These are phyloP conservation scores for Spisula solida DNA, from an alignment of 2,888 invertebrate species.

Conservation along the genomic window DNA sequence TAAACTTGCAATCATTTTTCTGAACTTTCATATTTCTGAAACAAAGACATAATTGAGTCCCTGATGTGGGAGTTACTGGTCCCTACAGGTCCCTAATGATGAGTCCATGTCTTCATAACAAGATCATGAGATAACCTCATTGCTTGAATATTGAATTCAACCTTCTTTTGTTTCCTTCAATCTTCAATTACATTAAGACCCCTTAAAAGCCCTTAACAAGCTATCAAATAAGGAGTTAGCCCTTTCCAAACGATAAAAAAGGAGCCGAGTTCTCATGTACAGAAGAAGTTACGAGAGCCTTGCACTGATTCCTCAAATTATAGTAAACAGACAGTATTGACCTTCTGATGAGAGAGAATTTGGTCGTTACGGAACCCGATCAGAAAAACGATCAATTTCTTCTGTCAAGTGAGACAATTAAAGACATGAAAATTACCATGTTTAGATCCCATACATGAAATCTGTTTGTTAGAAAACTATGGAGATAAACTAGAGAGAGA, in stretches of 20 bases:
- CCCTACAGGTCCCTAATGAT: conserved; percentile 16
- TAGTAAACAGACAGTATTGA: neutral
- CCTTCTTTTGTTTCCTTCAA: conserved; percentile 5
- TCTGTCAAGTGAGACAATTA: conserved; percentile 4
- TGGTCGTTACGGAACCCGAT: neutral
- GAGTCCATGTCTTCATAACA: neutral
- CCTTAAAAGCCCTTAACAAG: neutral
- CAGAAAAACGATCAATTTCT: conserved; percentile 19
- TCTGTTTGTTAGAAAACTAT: conserved; percentile 10
- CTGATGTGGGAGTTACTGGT: neutral
- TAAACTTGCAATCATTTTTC: neutral
- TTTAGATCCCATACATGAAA: neutral
- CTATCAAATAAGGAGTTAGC: neutral
- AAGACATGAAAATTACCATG: neutral
- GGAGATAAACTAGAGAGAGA: neutral
- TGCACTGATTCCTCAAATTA: neutral
- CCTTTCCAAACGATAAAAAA: neutral
- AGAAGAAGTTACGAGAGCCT: neutral
- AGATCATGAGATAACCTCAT: neutral
- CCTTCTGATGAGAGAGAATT: neutral
- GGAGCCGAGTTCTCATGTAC: neutral
- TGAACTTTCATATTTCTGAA: conserved; percentile 12
- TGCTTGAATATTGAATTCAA: neutral
- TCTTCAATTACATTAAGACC: conserved; percentile 23
- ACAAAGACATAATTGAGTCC: conserved; percentile 16